Evolutionary conservation across 1,140 invertebrate species (phyloP).

Genomic region (Papilio glaucus): DNA sequence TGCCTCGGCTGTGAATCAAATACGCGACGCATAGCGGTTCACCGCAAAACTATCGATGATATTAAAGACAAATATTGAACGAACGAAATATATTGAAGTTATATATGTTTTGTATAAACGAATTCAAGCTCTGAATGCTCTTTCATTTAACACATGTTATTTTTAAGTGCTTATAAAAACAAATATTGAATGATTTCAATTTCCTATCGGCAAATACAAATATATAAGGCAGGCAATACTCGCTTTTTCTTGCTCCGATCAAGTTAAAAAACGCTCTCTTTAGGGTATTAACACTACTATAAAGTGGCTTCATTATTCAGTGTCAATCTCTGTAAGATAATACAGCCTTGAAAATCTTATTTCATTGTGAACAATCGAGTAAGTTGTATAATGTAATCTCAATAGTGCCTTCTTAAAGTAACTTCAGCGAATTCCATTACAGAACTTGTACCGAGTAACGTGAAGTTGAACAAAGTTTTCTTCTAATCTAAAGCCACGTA

Average conservation of each 20-base stretch:
- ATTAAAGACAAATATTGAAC: background rate
- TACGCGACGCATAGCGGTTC: too few relatives aligned
- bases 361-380: background rate
- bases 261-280: too few relatives aligned
- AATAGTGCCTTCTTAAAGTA: constrained; percentile 6
- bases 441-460: constrained; percentile 8
- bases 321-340: background rate
- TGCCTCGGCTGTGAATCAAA: too few relatives aligned
- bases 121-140: background rate
- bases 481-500: constrained; percentile 11
- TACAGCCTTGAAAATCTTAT: background rate
- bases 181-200: background rate
- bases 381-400: background rate
- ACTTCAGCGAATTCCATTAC: constrained; percentile 17
- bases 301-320: too few relatives aligned
- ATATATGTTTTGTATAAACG: background rate
- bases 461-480: constrained; percentile 6
- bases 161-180: constrained; percentile 10
- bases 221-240: too few relatives aligned
- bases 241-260: background rate
- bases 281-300: too few relatives aligned
- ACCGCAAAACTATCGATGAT: too few relatives aligned
- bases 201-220: background rate
- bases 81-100: background rate
- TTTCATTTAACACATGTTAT: background rate